Evolutionary conservation across 64 coral and sea anemone genomes (phyloP), one percentile per base, ranked within the genome.

Genomic region (Platygyra sinensis): DNA sequence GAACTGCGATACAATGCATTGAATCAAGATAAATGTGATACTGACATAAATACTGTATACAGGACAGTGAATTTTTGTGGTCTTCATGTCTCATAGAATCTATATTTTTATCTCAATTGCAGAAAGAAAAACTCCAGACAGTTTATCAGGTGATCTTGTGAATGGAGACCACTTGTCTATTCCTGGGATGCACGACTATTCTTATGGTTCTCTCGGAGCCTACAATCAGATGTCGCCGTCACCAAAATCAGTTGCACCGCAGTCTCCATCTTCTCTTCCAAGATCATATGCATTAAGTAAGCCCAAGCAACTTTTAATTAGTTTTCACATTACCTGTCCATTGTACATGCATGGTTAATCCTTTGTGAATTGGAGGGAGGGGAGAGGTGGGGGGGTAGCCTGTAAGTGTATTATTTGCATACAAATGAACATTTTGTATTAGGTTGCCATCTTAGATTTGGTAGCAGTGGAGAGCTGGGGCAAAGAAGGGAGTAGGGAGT

Each of bases 111-210:
- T 84, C 61, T 30, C 78, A 20, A 74, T 87, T 60, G 25, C 67
- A 99, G 97, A 99, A 82, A 84, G 97, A 30, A 99, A 99, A 93
- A 27, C 65, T 69, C 60, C 91, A 17, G 97, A 98, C 64, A 87
- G 94, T 17, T 60, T 98, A 42, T 71, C 81, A 24, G 75, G 80
- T 29, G 96, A 99, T 79, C 49, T 99, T 32, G 87, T 94, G 0
- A 99, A 99, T 86, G 97, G 97, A 2, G 97, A 99, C 20, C 92
- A 94, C 57, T 73, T 94, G 19, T 80, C 92, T 9, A 75, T 94
- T 72, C 92, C 92, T 7, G 88, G 88, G 29, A 79, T 89, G 60
- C 55, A 86, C 8, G 92, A 94, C 32, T 94, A 94, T 60, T 32
- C 87, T 17, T 96, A 96, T 57, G 80, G 91, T 61, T 72, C 91